Conservation (phyloP, 2,113 vertebrate genomes). For the Phainopepla nitens region DNA sequence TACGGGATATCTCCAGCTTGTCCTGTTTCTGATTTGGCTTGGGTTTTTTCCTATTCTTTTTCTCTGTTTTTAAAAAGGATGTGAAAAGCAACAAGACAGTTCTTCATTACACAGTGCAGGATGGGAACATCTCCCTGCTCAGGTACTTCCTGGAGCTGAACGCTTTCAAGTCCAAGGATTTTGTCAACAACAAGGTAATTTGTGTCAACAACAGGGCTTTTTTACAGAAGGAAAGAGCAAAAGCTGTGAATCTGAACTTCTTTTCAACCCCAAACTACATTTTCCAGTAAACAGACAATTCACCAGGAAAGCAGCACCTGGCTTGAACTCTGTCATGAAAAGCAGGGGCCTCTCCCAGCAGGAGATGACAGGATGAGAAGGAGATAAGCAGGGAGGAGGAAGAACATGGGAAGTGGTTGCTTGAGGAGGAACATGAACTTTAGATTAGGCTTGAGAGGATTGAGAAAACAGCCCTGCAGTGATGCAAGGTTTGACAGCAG, state of each 20-base stretch:
- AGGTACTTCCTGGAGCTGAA: constrained; percentile 55
- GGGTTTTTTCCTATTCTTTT: accelerated
- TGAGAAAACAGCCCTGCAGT: background rate
- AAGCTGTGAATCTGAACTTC: background rate
- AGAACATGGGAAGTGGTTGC: background rate
- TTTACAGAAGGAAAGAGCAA: background rate
- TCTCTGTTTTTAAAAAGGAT: constrained; percentile 5
- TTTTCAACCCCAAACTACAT: background rate
- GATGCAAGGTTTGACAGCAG: background rate
- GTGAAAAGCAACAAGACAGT: constrained; percentile 60
- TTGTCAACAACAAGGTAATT: constrained; percentile 46
- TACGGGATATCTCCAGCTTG: background rate
- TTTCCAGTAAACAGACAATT: background rate
- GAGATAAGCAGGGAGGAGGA: background rate
- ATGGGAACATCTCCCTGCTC: constrained; percentile 36
- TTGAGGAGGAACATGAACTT: background rate
- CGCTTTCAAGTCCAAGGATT: constrained; percentile 18
- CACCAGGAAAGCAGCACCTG: background rate
- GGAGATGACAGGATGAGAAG: background rate
- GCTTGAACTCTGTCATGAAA: background rate
- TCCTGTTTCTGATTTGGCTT: background rate
- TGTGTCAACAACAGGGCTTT: background rate
- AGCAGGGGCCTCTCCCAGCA: background rate
- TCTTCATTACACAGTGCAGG: constrained; percentile 41
- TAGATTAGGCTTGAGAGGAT: background rate